A percentile compares a stretch with the other conserved stretches of the same genome.
These are phyloP conservation scores for Vicugna pacos DNA, from an alignment of 2,113 vertebrate genomes.

Conservation along the genomic window DNA sequence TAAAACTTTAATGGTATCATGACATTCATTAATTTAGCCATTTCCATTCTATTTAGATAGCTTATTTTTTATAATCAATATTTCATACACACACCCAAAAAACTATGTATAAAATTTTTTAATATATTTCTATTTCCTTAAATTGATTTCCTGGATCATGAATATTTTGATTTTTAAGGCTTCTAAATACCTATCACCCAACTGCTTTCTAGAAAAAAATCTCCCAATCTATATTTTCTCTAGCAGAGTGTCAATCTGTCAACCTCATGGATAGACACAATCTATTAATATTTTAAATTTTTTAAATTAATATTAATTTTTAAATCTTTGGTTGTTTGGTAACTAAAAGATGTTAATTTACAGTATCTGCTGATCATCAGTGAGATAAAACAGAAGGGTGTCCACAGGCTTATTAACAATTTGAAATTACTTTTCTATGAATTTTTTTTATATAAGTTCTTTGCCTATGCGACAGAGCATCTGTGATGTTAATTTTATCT, in stretches of 20 bases:
- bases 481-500: neutral
- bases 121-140: neutral
- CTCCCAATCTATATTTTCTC: neutral
- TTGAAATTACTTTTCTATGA: neutral
- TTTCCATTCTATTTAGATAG: neutral
- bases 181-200: neutral
- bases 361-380: neutral
- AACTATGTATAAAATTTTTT: neutral
- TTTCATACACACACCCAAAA: neutral
- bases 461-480: neutral
- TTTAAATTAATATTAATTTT: neutral
- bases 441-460: neutral
- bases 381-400: neutral
- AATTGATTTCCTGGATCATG: neutral
- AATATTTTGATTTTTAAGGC: constrained; percentile 5
- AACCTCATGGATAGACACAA: neutral
- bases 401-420: neutral
- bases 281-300: too few species aligned
- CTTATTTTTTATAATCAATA: neutral
- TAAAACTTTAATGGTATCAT: neutral
- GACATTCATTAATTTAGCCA: neutral
- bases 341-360: constrained; percentile 45
- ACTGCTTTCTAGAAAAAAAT: constrained; percentile 18
- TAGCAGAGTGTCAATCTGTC: neutral
- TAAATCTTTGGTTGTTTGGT: neutral